These are phyloP conservation scores for Sapayoa aenigma DNA, from an alignment of 2,113 vertebrate genomes.

Conservation along the genomic window DNA sequence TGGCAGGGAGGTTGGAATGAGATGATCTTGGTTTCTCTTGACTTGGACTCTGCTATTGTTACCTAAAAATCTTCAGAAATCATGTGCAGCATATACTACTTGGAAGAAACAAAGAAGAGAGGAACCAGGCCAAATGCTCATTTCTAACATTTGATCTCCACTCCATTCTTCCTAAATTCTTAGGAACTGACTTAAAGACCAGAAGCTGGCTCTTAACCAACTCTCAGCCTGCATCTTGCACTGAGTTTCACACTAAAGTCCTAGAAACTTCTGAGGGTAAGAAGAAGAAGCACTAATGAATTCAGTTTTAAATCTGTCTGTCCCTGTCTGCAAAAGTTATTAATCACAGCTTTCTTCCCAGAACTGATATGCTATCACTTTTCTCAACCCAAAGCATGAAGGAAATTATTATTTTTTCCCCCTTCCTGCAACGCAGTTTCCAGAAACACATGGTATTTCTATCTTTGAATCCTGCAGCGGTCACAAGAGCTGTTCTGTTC, in stretches of 20 bases:
- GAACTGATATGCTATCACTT: not conserved
- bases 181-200: not conserved
- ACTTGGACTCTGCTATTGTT: not conserved
- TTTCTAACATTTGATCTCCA: not conserved
- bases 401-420: not conserved
- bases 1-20: not conserved
- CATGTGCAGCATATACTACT: not conserved
- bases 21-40: too few relatives aligned
- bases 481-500: not conserved
- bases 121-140: not conserved
- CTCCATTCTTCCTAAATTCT: not conserved
- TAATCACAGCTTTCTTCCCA: not conserved
- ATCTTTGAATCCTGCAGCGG: not conserved
- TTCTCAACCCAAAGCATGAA: not conserved
- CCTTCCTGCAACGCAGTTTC: not conserved
- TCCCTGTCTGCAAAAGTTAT: not conserved
- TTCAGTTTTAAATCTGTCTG: not conserved
- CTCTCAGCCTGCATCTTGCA: not conserved
- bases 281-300: not conserved
- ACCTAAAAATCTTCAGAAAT: not conserved
- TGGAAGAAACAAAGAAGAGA: not conserved
- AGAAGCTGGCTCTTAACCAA: not conserved
- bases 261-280: not conserved
- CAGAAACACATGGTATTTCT: not conserved
- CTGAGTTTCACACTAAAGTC: not conserved